Percentiles rank a stretch among this genome's conserved stretches.
phyloP scores from a whole-genome alignment of 30 jellyfish, hydroid and myxozoan genomes.

The Pelagia noctiluca region DNA sequence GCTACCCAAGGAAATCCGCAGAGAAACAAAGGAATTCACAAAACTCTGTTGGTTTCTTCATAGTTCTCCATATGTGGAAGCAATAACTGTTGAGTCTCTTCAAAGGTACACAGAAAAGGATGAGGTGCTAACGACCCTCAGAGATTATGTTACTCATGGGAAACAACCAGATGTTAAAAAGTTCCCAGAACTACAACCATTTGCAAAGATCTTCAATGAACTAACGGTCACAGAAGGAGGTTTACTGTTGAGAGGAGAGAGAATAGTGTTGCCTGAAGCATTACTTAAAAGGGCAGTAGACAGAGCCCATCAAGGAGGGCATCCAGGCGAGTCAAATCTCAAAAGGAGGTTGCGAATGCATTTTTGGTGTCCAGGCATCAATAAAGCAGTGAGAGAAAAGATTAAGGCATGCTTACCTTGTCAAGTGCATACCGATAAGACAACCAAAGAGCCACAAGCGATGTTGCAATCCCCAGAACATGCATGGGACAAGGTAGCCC shows the following conservation, averaged over 20 bases:
- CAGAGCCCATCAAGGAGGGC: constrained; percentile 70
- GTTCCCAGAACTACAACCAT: constrained; percentile 33
- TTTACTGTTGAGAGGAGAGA: constrained; percentile 21
- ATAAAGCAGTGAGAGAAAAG: constrained; percentile 20
- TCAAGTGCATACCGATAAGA: constrained; percentile 48
- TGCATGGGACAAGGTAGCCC: constrained; percentile 69
- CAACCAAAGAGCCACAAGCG: constrained; percentile 67
- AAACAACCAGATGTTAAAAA: constrained; percentile 6
- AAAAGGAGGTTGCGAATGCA: constrained; percentile 55
- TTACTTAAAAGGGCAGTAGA: constrained; percentile 54
- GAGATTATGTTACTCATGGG: constrained; percentile 13
- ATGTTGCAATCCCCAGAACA: constrained; percentile 19
- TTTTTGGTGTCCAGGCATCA: constrained; percentile 61
- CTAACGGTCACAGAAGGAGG: constrained; percentile 66
- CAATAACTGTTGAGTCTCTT: constrained; percentile 37
- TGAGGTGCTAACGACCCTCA: constrained; percentile 29
- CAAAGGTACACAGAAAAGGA: constrained; percentile 6
- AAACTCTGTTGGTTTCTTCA: constrained; percentile 44
- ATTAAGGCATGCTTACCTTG: constrained; percentile 46
- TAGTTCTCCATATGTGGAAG: constrained; percentile 54
- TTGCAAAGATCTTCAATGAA: constrained; percentile 37
- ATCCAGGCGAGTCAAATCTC: constrained; percentile 47
- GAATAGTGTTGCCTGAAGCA: constrained; percentile 47
- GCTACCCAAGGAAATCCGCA: constrained; percentile 2
- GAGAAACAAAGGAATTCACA: constrained; percentile 24